Base-by-base conservation (phyloP, 2,113 vertebrate species). In the Cathartes aura region DNA sequence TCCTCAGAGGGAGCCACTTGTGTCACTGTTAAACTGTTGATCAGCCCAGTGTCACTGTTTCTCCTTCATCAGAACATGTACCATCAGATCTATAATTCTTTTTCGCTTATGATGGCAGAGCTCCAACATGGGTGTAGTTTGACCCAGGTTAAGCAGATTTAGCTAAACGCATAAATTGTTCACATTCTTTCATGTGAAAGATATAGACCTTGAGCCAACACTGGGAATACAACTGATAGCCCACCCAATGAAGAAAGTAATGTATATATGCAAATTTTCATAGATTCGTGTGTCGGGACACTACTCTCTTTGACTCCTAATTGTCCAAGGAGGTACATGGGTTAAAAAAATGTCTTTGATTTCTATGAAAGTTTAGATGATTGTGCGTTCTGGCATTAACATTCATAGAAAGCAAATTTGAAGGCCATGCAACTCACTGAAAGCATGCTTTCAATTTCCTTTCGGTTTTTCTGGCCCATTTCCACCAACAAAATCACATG, bases 51-150 rank as follows among this genome's bases (percentile, higher is more conserved):
- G 88, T 92, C 85, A 63, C 90, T 87, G 58, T 70, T 91, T 56
- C 92, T 87, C 73, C 92, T 95, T 95, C 81, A 93, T 96, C 87
- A 92, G 78, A 89, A 90, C 88, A 83, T 97, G 97, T 95, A 93
- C 62, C 45, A 91, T 96, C 89, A 96, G 89, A 90, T 89, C 85
- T 78, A 60, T 55, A 85, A 90, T 93, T 89, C 86, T 96, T 97
- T 86, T 73, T 59, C 0, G 4, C 94, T 93, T 85, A 24, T 60
- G 84, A 84, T 87, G 91, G 83, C 90, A 96, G 80, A 74, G 43
- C n/a, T 88, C 85, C 85, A 95, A 42, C 71, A 95, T 55, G 85
- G 90, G 59, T 67, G 55, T 53, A 60, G 92, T 40, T 76, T 89
- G 86, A 93, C 66, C 92, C 94, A 95, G 94, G 94, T 22, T 92